Conservation (phyloP, 2,113 vertebrate genomes). For the Aptenodytes patagonicus region DNA sequence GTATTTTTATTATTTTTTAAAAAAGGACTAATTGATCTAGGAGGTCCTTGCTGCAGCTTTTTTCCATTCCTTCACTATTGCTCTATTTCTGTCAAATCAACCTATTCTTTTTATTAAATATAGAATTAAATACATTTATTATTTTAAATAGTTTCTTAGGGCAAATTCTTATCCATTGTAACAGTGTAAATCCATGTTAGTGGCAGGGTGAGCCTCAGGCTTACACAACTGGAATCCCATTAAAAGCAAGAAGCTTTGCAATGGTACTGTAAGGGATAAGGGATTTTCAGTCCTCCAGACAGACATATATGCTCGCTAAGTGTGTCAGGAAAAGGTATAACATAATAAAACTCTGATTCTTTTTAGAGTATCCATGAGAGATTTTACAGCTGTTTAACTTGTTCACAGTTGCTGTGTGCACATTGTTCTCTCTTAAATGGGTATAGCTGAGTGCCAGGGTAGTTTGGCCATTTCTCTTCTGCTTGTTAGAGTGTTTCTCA, state of each 20-base stretch:
- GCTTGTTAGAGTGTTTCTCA: not conserved
- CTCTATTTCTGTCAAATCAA: not conserved
- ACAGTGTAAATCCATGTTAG: not conserved
- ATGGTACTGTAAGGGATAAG: not conserved
- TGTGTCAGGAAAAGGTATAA: not conserved
- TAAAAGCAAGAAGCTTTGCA: not conserved
- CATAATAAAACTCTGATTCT: not conserved
- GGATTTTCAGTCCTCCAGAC: not conserved
- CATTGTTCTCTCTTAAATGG: not conserved
- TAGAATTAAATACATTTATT: not conserved
- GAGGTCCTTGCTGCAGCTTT: not conserved
- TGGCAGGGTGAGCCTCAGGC: not conserved
- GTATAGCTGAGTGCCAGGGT: not conserved
- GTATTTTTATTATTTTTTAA: not conserved
- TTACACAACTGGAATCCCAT: not conserved
- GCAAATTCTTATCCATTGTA: not conserved
- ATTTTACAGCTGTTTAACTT: not conserved
- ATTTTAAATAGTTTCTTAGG: not conserved
- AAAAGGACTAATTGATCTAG: not conserved
- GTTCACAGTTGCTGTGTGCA: too few relatives aligned
- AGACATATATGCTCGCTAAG: not conserved
- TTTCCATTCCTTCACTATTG: not conserved
- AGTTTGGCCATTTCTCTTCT: not conserved
- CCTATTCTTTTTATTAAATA: not conserved
- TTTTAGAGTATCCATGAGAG: not conserved